These are phyloP conservation scores for Leucoraja erinaceus DNA, from an alignment of 2,113 vertebrate genomes.

Conservation along the genomic window DNA sequence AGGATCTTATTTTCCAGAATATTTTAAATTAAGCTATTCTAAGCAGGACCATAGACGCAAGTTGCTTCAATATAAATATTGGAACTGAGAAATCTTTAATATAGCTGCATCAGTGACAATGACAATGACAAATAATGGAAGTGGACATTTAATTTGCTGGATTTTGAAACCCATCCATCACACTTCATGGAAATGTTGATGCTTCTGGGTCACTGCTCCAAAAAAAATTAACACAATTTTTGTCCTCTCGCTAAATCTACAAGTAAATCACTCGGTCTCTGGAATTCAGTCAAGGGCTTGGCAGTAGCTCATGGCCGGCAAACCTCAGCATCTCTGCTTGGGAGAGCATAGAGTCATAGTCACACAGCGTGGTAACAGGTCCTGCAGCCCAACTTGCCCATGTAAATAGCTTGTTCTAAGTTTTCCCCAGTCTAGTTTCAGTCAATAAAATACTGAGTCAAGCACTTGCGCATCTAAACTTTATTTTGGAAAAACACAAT, in stretches of 20 bases:
- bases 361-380: no score
- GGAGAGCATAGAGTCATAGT: not conserved
- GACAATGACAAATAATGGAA: not conserved
- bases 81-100: not conserved
- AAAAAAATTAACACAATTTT: not conserved
- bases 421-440: no score
- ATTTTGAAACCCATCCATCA: not conserved
- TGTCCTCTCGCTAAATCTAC: not conserved
- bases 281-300: not conserved
- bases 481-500: no score
- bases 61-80: not conserved
- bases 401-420: no score
- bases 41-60: not conserved
- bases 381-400: no score
- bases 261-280: not conserved
- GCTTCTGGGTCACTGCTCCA: not conserved
- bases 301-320: no score
- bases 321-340: not conserved
- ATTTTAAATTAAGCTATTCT: constrained; percentile 21
- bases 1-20: constrained; percentile 6
- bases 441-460: no score
- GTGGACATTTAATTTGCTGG: no score
- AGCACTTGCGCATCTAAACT: no score
- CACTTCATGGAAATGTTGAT: not conserved
- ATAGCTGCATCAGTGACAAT: not conserved